These are phyloP conservation scores for Gordius sp. DNA, from an alignment of 2,888 invertebrate genomes.

Conservation along the genomic window DNA sequence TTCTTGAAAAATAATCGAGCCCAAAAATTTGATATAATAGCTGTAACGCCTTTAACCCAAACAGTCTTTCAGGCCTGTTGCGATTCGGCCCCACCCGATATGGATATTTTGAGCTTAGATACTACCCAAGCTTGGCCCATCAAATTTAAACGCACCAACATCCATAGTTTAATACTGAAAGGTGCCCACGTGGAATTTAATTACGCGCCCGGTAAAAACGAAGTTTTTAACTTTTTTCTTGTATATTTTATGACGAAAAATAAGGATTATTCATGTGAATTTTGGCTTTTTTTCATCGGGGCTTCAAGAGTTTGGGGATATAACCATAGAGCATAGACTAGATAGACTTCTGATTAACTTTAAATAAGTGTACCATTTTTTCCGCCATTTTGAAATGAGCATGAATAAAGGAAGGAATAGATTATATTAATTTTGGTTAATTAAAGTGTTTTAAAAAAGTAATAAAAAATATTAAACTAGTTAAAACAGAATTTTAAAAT, in stretches of 20 bases:
- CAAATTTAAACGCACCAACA: not conserved
- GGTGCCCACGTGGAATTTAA: not conserved
- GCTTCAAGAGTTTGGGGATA: too few relatives aligned
- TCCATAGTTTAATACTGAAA: not conserved
- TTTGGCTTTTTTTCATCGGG: too few relatives aligned
- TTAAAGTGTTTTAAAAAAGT: too few relatives aligned
- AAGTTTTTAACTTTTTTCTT: not conserved
- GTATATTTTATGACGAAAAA: not conserved
- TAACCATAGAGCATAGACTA: too few relatives aligned
- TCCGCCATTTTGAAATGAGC: too few relatives aligned
- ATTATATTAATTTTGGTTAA: too few relatives aligned
- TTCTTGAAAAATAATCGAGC: not conserved
- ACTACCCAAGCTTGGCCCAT: not conserved
- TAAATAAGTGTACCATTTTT: too few relatives aligned
- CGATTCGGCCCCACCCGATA: not conserved
- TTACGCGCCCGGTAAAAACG: constrained; percentile 1
- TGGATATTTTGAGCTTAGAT: not conserved
- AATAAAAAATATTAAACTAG: too few relatives aligned
- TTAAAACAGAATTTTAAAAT: too few relatives aligned
- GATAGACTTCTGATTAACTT: too few relatives aligned
- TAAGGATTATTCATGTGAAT: too few relatives aligned
- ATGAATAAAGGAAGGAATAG: too few relatives aligned
- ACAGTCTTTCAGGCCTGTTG: not conserved
- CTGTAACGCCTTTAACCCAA: not conserved
- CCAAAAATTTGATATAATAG: constrained; percentile 5